Conservation (phyloP, 2,888 invertebrate genomes). For the Brenthis ino region DNA sequence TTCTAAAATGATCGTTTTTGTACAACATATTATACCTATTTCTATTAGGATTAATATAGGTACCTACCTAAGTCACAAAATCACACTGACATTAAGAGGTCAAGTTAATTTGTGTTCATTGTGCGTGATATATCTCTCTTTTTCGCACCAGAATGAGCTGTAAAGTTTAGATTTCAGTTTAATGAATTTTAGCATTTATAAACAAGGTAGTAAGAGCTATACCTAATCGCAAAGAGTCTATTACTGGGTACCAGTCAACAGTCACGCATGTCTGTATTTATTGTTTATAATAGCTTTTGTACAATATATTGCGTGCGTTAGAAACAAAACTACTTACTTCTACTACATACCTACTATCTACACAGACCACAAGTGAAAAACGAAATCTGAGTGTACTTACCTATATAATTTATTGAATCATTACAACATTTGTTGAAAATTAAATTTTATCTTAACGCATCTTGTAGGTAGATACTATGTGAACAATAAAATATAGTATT, state of each 20-base stretch:
- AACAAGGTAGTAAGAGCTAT: background rate
- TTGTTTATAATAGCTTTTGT: constrained; percentile 27
- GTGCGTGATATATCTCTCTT: constrained; percentile 31
- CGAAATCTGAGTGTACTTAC: background rate
- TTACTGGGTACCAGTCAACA: constrained; percentile 29
- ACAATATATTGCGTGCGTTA: constrained; percentile 35
- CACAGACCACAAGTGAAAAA: no score
- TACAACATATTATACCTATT: background rate
- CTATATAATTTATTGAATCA: background rate
- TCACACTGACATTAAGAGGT: constrained; percentile 28
- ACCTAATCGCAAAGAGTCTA: constrained; percentile 7
- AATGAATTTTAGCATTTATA: constrained; percentile 14
- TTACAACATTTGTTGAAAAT: no score
- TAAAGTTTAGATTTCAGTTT: constrained; percentile 2
- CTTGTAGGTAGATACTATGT: no score
- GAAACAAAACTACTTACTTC: constrained; percentile 15
- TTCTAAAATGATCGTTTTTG: background rate
- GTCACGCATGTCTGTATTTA: constrained; percentile 35
- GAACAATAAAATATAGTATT: no score
- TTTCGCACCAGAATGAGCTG: constrained; percentile 28
- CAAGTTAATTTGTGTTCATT: constrained; percentile 34
- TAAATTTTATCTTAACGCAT: no score
- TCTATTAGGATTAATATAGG: no score
- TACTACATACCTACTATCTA: background rate
- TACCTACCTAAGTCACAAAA: constrained; percentile 11